Conservation (phyloP, 35 echinoderm and acorn worm species). For the Ophioderma brevispina region DNA sequence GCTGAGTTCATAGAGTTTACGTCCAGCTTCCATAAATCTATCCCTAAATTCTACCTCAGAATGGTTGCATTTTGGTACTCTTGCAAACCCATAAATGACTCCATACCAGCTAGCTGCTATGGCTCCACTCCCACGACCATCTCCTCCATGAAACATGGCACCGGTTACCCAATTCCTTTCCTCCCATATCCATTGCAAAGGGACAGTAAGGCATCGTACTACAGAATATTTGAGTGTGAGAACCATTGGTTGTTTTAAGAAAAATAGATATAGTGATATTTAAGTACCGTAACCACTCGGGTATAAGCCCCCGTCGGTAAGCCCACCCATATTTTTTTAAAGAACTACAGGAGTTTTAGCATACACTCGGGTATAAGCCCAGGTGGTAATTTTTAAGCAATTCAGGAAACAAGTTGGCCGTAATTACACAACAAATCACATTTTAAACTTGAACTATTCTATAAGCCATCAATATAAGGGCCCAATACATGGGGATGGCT, state of each 20-base stretch:
- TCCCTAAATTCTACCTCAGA: constrained; percentile 78
- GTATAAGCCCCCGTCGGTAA: no score
- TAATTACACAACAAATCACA: no score
- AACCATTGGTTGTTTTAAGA: neutral
- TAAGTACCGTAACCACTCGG: neutral
- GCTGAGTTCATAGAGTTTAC: constrained; percentile 71
- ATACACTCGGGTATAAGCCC: no score
- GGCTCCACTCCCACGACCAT: constrained; percentile 64
- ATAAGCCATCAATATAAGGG: no score
- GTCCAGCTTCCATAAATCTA: constrained; percentile 45
- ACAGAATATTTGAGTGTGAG: neutral
- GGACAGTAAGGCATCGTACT: constrained; percentile 89
- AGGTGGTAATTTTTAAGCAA: no score
- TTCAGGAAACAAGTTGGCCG: no score
- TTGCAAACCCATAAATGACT: constrained; percentile 73
- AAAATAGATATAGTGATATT: no score
- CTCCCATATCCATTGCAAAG: constrained; percentile 69
- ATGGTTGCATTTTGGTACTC: constrained; percentile 69
- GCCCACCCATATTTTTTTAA: no score
- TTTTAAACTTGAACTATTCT: no score
- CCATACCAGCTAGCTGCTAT: constrained; percentile 94
- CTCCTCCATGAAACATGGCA: constrained; percentile 89
- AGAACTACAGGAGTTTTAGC: no score
- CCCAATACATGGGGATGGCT: no score
- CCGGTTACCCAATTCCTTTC: constrained; percentile 52